These are phyloP conservation scores for Meganola albula DNA, from an alignment of 2,888 invertebrate species.

Conservation along the genomic window DNA sequence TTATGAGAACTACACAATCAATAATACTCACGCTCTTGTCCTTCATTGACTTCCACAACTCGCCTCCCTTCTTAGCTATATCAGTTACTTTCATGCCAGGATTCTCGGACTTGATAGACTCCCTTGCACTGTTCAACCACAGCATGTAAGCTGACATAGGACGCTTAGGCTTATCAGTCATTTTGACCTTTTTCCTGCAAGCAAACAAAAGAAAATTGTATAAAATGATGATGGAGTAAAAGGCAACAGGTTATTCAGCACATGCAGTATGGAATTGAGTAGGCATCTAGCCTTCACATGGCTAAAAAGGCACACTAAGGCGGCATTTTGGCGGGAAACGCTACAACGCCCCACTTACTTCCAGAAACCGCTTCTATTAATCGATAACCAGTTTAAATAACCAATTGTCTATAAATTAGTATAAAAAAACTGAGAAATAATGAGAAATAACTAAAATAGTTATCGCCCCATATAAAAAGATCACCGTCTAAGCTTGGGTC, in stretches of 20 bases:
- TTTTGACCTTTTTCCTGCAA: slow-evolving; percentile 81
- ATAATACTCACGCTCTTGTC: slow-evolving; percentile 86
- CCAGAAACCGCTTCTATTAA: slow-evolving; percentile 19
- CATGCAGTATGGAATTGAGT: slow-evolving; percentile 37
- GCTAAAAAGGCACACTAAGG: slow-evolving; percentile 49
- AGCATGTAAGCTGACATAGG: slow-evolving; percentile 96
- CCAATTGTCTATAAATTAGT: slow-evolving; percentile 25
- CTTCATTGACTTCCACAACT: slow-evolving; percentile 94
- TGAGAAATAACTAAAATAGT: slow-evolving; percentile 44
- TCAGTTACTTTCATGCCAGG: slow-evolving; percentile 95
- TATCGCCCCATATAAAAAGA: slow-evolving; percentile 72
- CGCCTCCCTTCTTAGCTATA: slow-evolving; percentile 95
- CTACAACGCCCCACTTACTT: slow-evolving; percentile 31
- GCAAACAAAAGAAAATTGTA: slow-evolving; percentile 30
- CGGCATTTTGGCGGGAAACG: slow-evolving; percentile 77
- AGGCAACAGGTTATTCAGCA: slow-evolving; percentile 49
- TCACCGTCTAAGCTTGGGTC: slow-evolving; percentile 74
- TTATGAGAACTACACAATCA: not conserved
- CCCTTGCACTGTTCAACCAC: slow-evolving; percentile 94
- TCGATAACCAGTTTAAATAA: slow-evolving; percentile 25
- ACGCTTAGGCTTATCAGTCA: slow-evolving; percentile 94
- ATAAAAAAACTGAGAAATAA: too few species aligned
- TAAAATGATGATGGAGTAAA: slow-evolving; percentile 30
- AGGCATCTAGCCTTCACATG: slow-evolving; percentile 43
- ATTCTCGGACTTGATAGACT: slow-evolving; percentile 91